Percentiles rank a stretch among this genome's conserved stretches.
Evolutionary conservation across 2,797 vertebrate species (phyloP).

Genomic region (Heliangelus exortis): DNA sequence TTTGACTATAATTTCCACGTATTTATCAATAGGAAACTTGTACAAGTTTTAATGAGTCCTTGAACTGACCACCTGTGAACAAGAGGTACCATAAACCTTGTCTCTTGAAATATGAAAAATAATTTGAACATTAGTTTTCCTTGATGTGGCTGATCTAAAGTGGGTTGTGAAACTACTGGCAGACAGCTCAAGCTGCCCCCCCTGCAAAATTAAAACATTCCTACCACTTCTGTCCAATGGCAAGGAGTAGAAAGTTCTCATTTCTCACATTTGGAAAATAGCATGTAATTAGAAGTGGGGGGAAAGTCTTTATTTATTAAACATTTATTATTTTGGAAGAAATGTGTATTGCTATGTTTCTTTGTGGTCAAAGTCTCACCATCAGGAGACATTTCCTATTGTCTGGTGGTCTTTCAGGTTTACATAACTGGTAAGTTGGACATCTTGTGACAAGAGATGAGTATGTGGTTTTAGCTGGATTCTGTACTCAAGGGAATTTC

Average conservation of each 20-base stretch:
- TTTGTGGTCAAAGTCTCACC: not conserved
- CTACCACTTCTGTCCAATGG: not conserved
- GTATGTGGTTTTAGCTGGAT: not conserved
- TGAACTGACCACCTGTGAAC: slow-evolving; percentile 72
- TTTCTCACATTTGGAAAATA: not conserved
- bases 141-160: slow-evolving; percentile 49
- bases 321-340: not conserved
- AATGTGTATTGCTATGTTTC: not conserved
- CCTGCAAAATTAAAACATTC: not conserved
- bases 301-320: not conserved
- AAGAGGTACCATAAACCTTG: slow-evolving; percentile 45
- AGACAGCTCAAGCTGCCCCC: not conserved
- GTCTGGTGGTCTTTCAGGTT: not conserved
- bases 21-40: slow-evolving; percentile 77
- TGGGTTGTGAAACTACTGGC: not conserved
- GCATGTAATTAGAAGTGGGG: not conserved
- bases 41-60: slow-evolving; percentile 76
- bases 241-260: not conserved
- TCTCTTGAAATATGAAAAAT: slow-evolving; percentile 31
- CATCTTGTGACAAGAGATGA: not conserved
- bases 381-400: not conserved
- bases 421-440: not conserved
- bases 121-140: not conserved
- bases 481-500: not conserved
- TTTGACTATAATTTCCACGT: slow-evolving; percentile 60